Percentiles rank a stretch among this genome's conserved stretches.
These are phyloP conservation scores for Pseudopipra pipra DNA, from an alignment of 2,113 vertebrate genomes.

Conservation along the genomic window DNA sequence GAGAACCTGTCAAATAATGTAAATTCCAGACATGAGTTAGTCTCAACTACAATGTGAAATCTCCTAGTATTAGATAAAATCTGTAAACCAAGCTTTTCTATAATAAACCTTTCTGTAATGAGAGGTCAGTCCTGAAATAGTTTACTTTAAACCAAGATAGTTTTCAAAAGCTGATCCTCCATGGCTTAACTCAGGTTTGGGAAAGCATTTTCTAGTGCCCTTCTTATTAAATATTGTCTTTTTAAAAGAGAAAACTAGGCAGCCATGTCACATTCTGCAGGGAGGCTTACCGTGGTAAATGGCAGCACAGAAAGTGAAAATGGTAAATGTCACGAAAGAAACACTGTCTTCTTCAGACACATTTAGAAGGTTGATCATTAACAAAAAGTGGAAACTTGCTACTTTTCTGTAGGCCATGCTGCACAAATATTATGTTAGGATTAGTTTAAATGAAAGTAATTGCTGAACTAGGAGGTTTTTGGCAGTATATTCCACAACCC, in stretches of 20 bases:
- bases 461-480: background rate
- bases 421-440: slow-evolving; percentile 46
- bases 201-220: background rate
- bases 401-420: background rate
- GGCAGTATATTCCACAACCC: background rate
- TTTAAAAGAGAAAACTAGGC: background rate
- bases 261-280: background rate
- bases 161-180: background rate
- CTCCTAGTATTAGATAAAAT: background rate
- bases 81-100: background rate
- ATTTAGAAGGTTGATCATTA: background rate
- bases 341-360: background rate
- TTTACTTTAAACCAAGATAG: background rate
- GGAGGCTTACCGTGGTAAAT: background rate
- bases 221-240: background rate
- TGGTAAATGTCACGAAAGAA: background rate
- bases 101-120: background rate
- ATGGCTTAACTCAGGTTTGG: background rate
- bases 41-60: background rate
- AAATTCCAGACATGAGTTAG: background rate
- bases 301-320: background rate
- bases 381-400: slow-evolving; percentile 32
- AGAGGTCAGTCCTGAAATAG: background rate
- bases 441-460: slow-evolving; percentile 46
- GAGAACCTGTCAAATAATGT: slow-evolving; percentile 10